phyloP scores from a whole-genome alignment of 2,113 vertebrate genomes.

The Todiramphus chloris region DNA sequence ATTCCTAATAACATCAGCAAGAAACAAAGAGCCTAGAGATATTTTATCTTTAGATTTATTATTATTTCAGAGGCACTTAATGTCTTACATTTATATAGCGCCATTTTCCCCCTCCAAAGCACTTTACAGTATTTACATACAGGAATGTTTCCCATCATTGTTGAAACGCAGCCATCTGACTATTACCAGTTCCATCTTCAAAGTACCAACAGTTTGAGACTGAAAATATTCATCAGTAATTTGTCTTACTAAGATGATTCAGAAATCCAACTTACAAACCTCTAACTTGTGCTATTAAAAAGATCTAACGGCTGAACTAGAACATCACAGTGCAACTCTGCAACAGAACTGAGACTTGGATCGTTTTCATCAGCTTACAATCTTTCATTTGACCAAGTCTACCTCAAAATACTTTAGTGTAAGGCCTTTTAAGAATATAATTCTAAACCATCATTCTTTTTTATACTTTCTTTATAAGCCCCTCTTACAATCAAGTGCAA shows the following conservation, averaged over 20 bases:
- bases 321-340: constrained; percentile 52
- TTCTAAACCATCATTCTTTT: background rate
- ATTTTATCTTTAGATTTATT: constrained; percentile 61
- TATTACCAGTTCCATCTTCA: constrained; percentile 13
- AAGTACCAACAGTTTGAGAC: constrained; percentile 31
- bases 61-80: constrained; percentile 74
- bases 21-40: background rate
- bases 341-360: constrained; percentile 17
- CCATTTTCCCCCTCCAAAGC: constrained; percentile 42
- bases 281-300: constrained; percentile 51
- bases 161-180: constrained; percentile 44
- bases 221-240: background rate
- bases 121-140: constrained; percentile 68
- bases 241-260: background rate
- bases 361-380: background rate
- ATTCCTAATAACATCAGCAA: background rate
- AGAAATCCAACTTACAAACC: background rate
- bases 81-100: constrained; percentile 66
- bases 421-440: constrained; percentile 24
- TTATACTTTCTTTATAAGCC: background rate
- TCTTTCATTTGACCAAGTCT: constrained; percentile 18
- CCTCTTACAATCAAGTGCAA: background rate
- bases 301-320: constrained; percentile 28
- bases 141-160: constrained; percentile 56
- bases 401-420: background rate